Evolutionary conservation across 2,797 vertebrate genomes (phyloP).

Genomic region (Pipistrellus pipistrellus): DNA sequence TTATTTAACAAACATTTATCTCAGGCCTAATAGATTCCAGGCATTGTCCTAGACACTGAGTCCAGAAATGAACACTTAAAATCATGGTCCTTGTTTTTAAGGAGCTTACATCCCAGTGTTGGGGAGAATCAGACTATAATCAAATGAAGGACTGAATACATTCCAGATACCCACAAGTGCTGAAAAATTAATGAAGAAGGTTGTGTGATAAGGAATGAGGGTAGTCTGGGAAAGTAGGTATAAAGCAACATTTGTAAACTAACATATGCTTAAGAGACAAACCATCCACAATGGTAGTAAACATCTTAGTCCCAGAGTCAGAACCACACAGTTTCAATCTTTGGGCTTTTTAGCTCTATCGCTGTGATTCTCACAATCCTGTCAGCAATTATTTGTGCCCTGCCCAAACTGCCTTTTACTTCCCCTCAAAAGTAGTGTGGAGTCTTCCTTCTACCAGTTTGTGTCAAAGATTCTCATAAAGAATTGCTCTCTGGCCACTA

Average conservation of each 20-base stretch:
- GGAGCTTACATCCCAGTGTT: not conserved
- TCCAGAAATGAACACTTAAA: not conserved
- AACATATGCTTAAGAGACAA: conserved; percentile 39
- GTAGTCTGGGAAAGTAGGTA: not conserved
- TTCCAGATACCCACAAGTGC: not conserved
- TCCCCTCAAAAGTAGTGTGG: too few species aligned
- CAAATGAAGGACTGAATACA: not conserved
- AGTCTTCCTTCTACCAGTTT: not conserved
- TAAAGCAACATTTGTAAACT: conserved; percentile 1
- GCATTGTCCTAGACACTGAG: not conserved
- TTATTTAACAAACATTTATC: not conserved
- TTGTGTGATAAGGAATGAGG: not conserved
- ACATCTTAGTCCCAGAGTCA: not conserved
- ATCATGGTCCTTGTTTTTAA: not conserved
- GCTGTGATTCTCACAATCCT: not conserved
- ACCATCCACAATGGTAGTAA: not conserved
- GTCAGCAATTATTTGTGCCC: not conserved
- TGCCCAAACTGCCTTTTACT: not conserved
- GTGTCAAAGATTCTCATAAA: not conserved
- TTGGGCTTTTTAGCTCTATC: conserved; percentile 1
- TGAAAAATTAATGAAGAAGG: not conserved
- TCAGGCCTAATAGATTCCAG: not conserved
- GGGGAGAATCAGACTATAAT: not conserved
- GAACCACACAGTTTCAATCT: conserved; percentile 29
- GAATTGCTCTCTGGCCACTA: not conserved